phyloP scores from a whole-genome alignment of 1,140 invertebrate genomes.

The Sarcophaga peregrina region DNA sequence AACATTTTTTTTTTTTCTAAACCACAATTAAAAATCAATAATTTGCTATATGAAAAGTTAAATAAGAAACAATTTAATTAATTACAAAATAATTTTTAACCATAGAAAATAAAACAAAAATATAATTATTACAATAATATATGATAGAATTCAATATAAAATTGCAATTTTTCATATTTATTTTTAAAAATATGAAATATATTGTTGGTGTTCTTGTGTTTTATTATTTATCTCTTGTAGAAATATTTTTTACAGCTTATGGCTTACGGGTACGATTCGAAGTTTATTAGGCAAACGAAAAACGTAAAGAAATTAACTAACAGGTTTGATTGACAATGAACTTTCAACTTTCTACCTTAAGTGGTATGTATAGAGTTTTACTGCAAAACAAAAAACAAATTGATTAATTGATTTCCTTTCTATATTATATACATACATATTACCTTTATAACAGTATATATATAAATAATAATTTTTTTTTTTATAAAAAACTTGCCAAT shows the following conservation, averaged over 20 bases:
- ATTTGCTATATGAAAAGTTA: not conserved
- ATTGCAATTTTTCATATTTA: conserved; percentile 17
- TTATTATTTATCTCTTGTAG: conserved; percentile 17
- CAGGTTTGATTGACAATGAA: conserved; percentile 9
- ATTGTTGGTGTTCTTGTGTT: not conserved
- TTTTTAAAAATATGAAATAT: conserved; percentile 1
- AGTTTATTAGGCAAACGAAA: not conserved
- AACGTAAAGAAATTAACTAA: not conserved
- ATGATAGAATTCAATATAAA: conserved; percentile 9
- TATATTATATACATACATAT: not conserved
- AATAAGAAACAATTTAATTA: conserved; percentile 2
- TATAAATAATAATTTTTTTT: not conserved
- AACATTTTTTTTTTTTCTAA: not conserved
- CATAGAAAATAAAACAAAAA: conserved; percentile 17
- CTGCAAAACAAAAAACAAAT: not conserved
- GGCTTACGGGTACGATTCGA: not conserved
- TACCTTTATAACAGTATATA: not conserved
- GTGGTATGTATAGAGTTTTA: conserved; percentile 9
- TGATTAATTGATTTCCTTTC: not conserved
- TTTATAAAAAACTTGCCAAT: not conserved
- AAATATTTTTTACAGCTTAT: not conserved
- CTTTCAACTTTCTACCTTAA: not conserved
- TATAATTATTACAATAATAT: not conserved
- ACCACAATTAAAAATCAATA: not conserved
- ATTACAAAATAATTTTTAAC: not conserved